Evolutionary conservation across 2,888 invertebrate genomes (phyloP).

Genomic region (Nymphalis urticae): DNA sequence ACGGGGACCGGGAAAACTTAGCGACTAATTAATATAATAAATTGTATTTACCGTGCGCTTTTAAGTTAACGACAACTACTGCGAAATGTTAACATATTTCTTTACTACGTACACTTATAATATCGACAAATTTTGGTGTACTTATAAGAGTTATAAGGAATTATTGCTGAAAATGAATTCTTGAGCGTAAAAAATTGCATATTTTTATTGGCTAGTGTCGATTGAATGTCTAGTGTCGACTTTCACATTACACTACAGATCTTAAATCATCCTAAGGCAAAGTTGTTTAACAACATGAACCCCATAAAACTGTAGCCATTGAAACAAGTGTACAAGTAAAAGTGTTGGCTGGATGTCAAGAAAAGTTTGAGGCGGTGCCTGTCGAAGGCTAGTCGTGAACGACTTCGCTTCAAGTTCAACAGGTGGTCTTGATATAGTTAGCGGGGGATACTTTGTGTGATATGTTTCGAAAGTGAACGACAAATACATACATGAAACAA

Average conservation of each 20-base stretch:
- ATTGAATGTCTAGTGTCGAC: too few species aligned
- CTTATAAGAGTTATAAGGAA: too few species aligned
- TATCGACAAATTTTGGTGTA: too few species aligned
- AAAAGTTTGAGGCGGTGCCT: constrained; percentile 39
- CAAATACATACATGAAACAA: not conserved
- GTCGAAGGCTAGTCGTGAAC: constrained; percentile 36
- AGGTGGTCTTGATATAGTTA: constrained; percentile 40
- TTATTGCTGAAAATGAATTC: too few species aligned
- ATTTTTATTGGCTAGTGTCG: too few species aligned
- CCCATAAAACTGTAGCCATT: constrained; percentile 2
- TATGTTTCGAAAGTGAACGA: constrained; percentile 18
- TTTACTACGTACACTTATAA: too few species aligned
- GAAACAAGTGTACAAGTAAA: constrained; percentile 32
- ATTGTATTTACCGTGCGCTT: constrained; percentile 10
- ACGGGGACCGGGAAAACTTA: constrained; percentile 34
- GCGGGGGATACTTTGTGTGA: constrained; percentile 14
- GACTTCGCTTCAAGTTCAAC: constrained; percentile 37
- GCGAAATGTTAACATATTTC: too few species aligned
- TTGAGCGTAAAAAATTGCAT: too few species aligned
- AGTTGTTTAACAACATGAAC: constrained; percentile 14
- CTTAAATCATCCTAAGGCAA: not conserved
- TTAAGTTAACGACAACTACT: not conserved
- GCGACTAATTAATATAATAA: constrained; percentile 30
- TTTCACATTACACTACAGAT: too few species aligned
- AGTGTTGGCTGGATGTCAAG: constrained; percentile 41